Conservation (phyloP, 2,113 vertebrate species). For the Macquaria australasica region DNA sequence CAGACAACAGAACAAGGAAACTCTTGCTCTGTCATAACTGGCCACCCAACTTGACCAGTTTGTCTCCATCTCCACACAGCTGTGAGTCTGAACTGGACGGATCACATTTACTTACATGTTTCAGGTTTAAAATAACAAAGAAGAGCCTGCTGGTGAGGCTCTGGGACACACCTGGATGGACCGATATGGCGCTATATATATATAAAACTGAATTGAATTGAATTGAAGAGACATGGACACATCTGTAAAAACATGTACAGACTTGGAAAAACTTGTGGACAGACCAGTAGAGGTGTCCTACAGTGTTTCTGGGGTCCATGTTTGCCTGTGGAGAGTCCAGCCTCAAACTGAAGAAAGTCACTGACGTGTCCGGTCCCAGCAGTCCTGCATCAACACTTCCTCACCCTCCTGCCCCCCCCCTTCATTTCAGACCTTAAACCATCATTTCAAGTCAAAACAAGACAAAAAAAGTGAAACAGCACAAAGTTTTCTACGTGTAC, state of each 20-base stretch:
- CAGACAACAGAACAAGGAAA: not conserved
- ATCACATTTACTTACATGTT: too few species aligned
- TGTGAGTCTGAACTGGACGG: not conserved
- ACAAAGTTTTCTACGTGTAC: conserved; percentile 76
- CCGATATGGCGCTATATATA: too few species aligned
- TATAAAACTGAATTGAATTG: too few species aligned
- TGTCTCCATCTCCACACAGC: not conserved
- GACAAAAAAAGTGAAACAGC: conserved; percentile 44
- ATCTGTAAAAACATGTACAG: not conserved
- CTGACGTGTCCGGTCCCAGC: not conserved
- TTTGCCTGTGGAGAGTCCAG: not conserved
- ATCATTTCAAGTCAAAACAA: conserved; percentile 6
- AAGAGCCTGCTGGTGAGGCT: not conserved
- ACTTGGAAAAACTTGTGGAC: too few species aligned
- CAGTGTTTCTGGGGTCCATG: not conserved
- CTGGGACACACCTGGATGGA: not conserved
- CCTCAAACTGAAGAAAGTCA: not conserved
- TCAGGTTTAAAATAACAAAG: not conserved
- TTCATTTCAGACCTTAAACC: not conserved
- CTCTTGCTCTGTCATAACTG: too few species aligned
- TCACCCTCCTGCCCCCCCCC: too few species aligned
- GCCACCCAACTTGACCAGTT: not conserved
- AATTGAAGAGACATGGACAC: not conserved
- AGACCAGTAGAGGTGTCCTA: not conserved
- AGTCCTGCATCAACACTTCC: not conserved